A percentile compares a stretch with the other conserved stretches of the same genome.
Conservation (phyloP, 2,888 invertebrate genomes). For the Drosophila mimica region DNA sequence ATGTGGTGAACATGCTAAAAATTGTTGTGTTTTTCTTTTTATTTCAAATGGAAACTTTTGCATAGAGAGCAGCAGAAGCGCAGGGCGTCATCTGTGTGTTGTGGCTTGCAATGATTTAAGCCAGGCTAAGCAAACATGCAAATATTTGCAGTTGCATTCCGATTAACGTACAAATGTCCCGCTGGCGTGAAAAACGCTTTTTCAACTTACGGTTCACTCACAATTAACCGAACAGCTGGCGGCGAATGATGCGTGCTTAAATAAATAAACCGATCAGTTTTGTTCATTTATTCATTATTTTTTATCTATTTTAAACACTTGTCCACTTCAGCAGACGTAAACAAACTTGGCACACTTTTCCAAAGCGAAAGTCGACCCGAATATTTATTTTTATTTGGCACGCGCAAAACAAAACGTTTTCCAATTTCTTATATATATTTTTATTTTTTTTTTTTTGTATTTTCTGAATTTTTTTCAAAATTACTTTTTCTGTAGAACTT, state of each 20-base stretch:
- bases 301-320: constrained; percentile 41
- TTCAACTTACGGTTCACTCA: constrained; percentile 45
- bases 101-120: constrained; percentile 23
- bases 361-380: constrained; percentile 22
- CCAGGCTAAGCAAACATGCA: constrained; percentile 32
- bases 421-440: not conserved
- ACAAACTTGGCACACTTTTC: constrained; percentile 35
- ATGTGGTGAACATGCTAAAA: constrained; percentile 5
- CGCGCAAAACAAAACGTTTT: constrained; percentile 4
- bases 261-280: constrained; percentile 23
- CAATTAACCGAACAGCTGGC: constrained; percentile 41
- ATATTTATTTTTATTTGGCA: constrained; percentile 30
- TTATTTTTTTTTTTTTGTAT: constrained; percentile 20
- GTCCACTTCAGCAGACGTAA: constrained; percentile 20
- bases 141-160: constrained; percentile 37
- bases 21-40: not conserved
- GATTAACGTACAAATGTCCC: constrained; percentile 36
- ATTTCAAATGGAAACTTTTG: not conserved
- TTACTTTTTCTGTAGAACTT: not conserved
- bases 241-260: constrained; percentile 34
- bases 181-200: constrained; percentile 26
- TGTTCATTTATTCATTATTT: constrained; percentile 9
- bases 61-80: not conserved
- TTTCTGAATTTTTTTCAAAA: constrained; percentile 7
- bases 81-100: not conserved